Percentiles rank a stretch among this genome's conserved stretches.
These are phyloP conservation scores for Mnemiopsis leidyi DNA, from an alignment of 37 sponge, comb jelly and placozoan species.

Conservation along the genomic window DNA sequence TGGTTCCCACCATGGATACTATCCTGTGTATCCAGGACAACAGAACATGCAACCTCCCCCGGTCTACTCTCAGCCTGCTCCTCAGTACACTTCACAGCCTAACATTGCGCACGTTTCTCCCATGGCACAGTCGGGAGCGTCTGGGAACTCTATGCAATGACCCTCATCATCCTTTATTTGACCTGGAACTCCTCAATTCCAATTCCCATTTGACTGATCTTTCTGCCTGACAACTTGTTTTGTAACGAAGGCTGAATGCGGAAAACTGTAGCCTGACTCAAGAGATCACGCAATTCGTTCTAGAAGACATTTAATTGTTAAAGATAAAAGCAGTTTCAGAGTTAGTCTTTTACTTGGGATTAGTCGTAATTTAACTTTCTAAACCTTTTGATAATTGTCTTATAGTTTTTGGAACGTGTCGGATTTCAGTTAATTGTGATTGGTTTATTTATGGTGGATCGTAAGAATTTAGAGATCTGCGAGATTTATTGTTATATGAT, in stretches of 20 bases:
- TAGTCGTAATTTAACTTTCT: background rate
- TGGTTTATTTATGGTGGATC: too few species aligned
- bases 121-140: background rate
- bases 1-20: conserved; percentile 24
- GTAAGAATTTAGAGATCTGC: too few species aligned
- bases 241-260: background rate
- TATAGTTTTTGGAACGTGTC: background rate
- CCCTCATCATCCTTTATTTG: background rate
- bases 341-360: background rate
- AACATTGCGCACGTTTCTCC: conserved; percentile 65
- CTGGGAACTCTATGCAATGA: background rate
- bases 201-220: background rate
- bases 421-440: too few species aligned
- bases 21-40: background rate
- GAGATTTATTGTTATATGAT: too few species aligned
- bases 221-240: background rate
- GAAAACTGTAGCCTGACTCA: background rate
- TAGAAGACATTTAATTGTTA: too few species aligned
- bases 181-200: background rate
- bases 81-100: background rate
- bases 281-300: too few species aligned
- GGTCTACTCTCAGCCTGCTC: conserved; percentile 36
- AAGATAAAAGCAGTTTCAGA: background rate
- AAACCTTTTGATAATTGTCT: background rate
- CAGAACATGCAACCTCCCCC: conserved; percentile 10